phyloP scores from a whole-genome alignment of 2,113 vertebrate genomes.

The Oceanites oceanicus region DNA sequence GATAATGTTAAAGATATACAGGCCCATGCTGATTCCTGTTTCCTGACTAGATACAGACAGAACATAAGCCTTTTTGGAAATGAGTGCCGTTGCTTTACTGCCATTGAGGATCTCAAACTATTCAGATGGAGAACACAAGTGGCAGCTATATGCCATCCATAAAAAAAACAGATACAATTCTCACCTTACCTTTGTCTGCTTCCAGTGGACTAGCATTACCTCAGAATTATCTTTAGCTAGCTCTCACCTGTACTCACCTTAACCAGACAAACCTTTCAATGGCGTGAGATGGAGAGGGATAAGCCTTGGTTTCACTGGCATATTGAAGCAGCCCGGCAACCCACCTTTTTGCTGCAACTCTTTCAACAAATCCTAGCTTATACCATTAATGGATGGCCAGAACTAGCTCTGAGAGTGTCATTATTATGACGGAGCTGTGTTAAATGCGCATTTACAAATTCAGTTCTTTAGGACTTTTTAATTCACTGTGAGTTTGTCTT shows the following conservation, averaged over 20 bases:
- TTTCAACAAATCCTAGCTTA: neutral
- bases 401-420: neutral
- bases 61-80: neutral
- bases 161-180: neutral
- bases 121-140: neutral
- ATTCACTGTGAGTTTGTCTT: neutral
- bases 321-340: neutral
- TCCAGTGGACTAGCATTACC: neutral
- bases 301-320: neutral
- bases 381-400: neutral
- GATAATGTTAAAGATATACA: neutral
- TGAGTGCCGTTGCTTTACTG: fast-evolving
- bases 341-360: neutral
- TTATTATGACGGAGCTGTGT: neutral
- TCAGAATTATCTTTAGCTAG: neutral
- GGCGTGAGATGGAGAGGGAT: neutral
- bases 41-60: neutral
- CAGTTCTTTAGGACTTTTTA: neutral
- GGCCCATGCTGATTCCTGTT: neutral
- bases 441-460: neutral
- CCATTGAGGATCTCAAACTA: neutral
- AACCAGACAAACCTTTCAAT: neutral
- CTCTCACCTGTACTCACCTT: neutral
- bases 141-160: neutral
- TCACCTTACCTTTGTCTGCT: neutral